Evolutionary conservation across 2,113 vertebrate species (phyloP).

Genomic region (Prochilodus magdalenae): DNA sequence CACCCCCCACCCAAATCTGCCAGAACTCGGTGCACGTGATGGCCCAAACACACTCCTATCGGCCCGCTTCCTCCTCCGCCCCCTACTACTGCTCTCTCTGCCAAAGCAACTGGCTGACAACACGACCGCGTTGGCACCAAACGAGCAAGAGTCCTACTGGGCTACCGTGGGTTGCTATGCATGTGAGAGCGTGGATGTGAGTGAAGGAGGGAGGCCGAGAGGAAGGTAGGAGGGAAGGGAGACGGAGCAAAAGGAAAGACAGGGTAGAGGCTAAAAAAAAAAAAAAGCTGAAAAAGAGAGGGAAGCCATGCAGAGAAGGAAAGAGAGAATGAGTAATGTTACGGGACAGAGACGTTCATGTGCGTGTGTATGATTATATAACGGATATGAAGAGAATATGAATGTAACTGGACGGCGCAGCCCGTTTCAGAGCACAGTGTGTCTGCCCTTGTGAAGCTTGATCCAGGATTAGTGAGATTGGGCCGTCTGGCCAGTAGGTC

Average conservation of each 20-base stretch:
- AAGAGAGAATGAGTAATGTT: not conserved
- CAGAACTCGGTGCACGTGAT: slow-evolving; percentile 44
- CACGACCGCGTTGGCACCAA: not conserved
- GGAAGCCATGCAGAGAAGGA: not conserved
- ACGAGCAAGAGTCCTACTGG: not conserved
- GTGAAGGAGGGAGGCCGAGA: not conserved
- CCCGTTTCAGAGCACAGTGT: slow-evolving; percentile 15
- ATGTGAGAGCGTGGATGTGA: not conserved
- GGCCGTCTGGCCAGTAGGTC: slow-evolving; percentile 36
- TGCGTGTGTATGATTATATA: slow-evolving; percentile 35
- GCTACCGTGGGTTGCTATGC: not conserved
- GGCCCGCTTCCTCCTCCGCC: slow-evolving; percentile 36
- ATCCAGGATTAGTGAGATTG: slow-evolving; percentile 55
- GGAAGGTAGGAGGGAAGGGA: not conserved
- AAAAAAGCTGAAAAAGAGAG: not conserved
- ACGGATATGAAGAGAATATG: slow-evolving; percentile 32
- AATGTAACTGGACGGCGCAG: not conserved
- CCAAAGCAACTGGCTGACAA: not conserved
- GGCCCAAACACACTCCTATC: slow-evolving; percentile 35
- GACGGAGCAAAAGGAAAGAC: not conserved
- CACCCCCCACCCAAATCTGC: slow-evolving; percentile 14
- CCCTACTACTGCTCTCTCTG: slow-evolving; percentile 16
- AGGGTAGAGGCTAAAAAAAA: not conserved
- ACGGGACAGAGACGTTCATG: not conserved
- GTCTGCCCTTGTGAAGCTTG: slow-evolving; percentile 32